Evolutionary conservation across 2,113 vertebrate species (phyloP).

Genomic region (Hyaena hyaena): DNA sequence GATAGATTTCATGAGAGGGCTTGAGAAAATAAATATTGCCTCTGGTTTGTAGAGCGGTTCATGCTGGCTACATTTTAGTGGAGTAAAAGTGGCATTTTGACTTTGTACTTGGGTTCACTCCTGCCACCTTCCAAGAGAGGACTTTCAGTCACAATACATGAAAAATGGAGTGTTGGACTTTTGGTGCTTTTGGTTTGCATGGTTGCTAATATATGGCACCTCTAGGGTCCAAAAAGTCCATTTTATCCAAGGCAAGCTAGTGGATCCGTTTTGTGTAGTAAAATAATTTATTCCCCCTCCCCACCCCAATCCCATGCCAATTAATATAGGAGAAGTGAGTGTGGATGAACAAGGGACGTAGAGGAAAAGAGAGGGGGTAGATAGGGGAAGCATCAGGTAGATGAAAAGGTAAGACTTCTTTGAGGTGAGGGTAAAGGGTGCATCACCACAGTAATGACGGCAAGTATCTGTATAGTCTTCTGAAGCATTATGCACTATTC

Average conservation of each 20-base stretch:
- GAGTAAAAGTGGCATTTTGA: not conserved
- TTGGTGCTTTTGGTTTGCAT: not conserved
- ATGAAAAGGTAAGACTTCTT: not conserved
- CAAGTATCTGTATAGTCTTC: too few species aligned
- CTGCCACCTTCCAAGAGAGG: not conserved
- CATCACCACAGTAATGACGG: rapidly evolving
- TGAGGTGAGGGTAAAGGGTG: too few species aligned
- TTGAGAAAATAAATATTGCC: not conserved
- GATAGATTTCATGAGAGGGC: not conserved
- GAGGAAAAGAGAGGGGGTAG: not conserved
- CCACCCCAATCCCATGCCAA: not conserved
- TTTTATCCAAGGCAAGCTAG: not conserved
- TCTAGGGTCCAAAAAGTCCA: not conserved
- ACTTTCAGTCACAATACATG: not conserved
- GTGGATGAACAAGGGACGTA: not conserved
- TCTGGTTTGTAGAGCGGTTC: not conserved
- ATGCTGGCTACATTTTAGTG: not conserved
- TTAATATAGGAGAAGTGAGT: not conserved
- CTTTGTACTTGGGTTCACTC: not conserved
- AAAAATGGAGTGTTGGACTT: not conserved
- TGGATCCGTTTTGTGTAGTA: not conserved
- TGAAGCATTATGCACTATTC: not conserved
- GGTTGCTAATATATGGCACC: not conserved
- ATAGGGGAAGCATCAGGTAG: not conserved
- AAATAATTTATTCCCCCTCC: not conserved